These are phyloP conservation scores for Irena cyanogastra DNA, from an alignment of 2,113 vertebrate genomes.

Conservation along the genomic window DNA sequence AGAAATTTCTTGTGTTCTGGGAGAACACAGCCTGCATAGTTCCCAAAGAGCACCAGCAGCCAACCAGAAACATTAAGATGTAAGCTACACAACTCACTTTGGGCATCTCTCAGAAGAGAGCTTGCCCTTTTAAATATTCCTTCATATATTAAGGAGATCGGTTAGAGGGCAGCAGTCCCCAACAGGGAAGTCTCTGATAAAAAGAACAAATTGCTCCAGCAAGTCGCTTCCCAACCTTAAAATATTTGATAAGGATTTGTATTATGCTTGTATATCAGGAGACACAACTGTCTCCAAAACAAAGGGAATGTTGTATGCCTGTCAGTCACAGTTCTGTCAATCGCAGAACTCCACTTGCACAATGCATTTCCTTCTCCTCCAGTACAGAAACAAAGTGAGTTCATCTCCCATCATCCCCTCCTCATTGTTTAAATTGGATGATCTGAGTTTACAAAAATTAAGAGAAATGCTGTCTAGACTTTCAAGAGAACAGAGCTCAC, in stretches of 20 bases:
- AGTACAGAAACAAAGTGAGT: not conserved
- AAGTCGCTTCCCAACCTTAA: not conserved
- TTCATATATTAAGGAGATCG: not conserved
- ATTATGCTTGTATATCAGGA: not conserved
- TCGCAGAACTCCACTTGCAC: not conserved
- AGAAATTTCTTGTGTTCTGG: conserved; percentile 29
- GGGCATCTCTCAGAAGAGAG: not conserved
- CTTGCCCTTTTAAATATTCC: conserved; percentile 1
- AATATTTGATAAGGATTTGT: not conserved
- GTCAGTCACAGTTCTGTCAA: not conserved
- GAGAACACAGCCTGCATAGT: conserved; percentile 5
- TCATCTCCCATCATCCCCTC: not conserved
- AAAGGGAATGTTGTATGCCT: not conserved
- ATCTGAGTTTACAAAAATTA: not conserved
- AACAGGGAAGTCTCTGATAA: not conserved
- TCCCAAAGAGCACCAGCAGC: conserved; percentile 39
- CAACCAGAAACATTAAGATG: conserved; percentile 31
- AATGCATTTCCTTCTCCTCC: not conserved
- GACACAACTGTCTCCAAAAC: not conserved
- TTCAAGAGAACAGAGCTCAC: not conserved
- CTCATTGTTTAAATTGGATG: not conserved
- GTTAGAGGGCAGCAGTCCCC: conserved; percentile 24
- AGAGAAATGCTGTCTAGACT: not conserved
- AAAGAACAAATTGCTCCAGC: not conserved
- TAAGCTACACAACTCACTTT: not conserved